Base-by-base conservation (phyloP, 2,888 invertebrate species). In the Zhuqinia jingwanae region DNA sequence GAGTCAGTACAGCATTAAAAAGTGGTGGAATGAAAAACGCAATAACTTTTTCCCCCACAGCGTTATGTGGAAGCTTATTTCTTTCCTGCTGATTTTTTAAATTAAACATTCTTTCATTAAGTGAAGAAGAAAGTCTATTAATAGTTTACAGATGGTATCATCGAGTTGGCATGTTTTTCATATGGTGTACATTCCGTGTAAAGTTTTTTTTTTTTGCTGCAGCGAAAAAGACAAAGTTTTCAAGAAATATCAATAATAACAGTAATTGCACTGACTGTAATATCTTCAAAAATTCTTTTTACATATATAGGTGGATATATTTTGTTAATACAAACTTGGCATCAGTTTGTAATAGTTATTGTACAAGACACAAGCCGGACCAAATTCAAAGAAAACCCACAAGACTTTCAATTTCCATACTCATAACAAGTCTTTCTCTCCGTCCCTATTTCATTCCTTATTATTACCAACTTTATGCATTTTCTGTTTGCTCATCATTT, bases 21-120 rank as follows among this genome's bases (percentile, higher is more conserved):
- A 25, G 22, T 58, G 58, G 15, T n/a, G 45, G 45, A 73, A 22
- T 47, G 50, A 47, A 50, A 50, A 73, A 50, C n/a, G 73, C 15
- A 70, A 70, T 65, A 65, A 65, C 36, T 68, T 68, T 68, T 65
- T 17, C 36, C 42, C 68, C 42, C 5, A 68, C 47, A 25, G 73
- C 50, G 73, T 42, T 20, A n/a, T 20, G 36, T 6, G 17, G n/a
- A 42, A 36, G 65, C 42, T n/a, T 36, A 36, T 68, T 47, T 79
- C 11, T 25, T 68, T 80, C 80, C 80, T 68, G 80, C 81, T 81
- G 81, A 81, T 81, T 81, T 81, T 81, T 81, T 56, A 80, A 73
- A 81, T 70, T 70, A 81, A 81, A 70, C 68, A 70, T 70, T 50
- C 42, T 65, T 80, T 80, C 80, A 80, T 80, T 70, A 80, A 80